Evolutionary conservation across 2,888 invertebrate genomes (phyloP).

Genomic region (Meliscaeva auricollis): DNA sequence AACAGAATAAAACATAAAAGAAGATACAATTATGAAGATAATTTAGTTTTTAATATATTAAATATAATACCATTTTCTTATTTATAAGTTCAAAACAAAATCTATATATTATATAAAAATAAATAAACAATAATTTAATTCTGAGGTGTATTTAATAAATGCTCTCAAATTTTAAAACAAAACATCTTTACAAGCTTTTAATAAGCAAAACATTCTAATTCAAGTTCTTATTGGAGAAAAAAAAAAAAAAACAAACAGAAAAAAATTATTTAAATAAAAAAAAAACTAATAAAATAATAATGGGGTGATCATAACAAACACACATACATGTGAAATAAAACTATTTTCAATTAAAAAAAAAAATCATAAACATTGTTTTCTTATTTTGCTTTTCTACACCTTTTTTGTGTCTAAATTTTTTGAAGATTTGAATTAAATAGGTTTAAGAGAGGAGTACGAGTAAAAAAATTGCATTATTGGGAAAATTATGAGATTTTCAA

Average conservation of each 20-base stretch:
- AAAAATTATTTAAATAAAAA: slow-evolving; percentile 20
- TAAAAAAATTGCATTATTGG: too few relatives aligned
- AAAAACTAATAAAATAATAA: slow-evolving; percentile 19
- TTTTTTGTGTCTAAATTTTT: too few relatives aligned
- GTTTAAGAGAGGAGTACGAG: too few relatives aligned
- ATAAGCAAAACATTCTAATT: slow-evolving; percentile 52
- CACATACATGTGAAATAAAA: slow-evolving; percentile 55
- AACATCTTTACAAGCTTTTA: slow-evolving; percentile 46
- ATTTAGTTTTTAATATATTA: slow-evolving; percentile 59
- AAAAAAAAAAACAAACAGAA: slow-evolving; percentile 10
- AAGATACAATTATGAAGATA: slow-evolving; percentile 38
- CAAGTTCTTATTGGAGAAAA: slow-evolving; percentile 54
- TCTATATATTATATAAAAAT: slow-evolving; percentile 23
- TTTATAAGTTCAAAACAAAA: slow-evolving; percentile 51
- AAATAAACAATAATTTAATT: slow-evolving; percentile 26
- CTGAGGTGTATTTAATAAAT: slow-evolving; percentile 63
- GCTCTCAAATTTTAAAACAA: slow-evolving; percentile 49
- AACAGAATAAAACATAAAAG: neutral
- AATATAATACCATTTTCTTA: slow-evolving; percentile 54
- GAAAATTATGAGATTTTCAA: too few relatives aligned
- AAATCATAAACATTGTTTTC: neutral
- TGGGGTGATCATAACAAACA: slow-evolving; percentile 58
- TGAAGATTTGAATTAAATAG: too few relatives aligned
- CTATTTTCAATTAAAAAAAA: slow-evolving; percentile 75
- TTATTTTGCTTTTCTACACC: neutral